A percentile compares a stretch with the other conserved stretches of the same genome.
Conservation (phyloP, 2,797 vertebrate species). For the Notamacropus eugenii region DNA sequence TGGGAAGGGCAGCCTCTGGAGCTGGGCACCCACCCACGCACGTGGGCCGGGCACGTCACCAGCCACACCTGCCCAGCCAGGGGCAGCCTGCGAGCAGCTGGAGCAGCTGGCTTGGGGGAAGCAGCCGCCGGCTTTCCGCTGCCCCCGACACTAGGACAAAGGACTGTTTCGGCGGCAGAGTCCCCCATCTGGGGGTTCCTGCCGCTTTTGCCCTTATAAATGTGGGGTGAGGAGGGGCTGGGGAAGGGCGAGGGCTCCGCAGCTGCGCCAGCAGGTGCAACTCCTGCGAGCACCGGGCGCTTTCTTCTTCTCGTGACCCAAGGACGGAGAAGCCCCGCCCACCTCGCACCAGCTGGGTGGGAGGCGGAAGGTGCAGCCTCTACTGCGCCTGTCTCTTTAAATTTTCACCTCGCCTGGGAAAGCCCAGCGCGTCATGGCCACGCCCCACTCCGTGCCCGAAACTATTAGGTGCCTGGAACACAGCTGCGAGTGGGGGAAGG, state of each 20-base stretch:
- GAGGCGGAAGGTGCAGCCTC: background rate
- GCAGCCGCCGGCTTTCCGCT: background rate
- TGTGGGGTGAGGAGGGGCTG: background rate
- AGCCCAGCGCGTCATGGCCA: background rate
- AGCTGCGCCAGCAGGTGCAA: background rate
- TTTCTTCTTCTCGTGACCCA: background rate
- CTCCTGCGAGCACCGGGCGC: no score
- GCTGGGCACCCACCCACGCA: background rate
- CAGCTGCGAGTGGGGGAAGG: background rate
- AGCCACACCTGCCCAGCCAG: background rate
- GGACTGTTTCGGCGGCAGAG: background rate
- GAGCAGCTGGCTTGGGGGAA: background rate
- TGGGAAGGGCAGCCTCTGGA: no score
- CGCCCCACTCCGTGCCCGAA: background rate
- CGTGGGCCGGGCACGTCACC: background rate
- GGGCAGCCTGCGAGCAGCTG: background rate
- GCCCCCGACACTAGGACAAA: background rate
- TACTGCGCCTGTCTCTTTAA: background rate
- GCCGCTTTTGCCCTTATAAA: background rate
- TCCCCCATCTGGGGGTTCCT: background rate
- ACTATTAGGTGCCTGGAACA: background rate
- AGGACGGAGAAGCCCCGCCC: background rate
- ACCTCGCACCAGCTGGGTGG: background rate
- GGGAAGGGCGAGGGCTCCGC: background rate
- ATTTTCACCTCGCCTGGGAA: background rate